Evolutionary conservation across 92 coral and sea anemone genomes (phyloP).

Genomic region (Palythoa grandis): DNA sequence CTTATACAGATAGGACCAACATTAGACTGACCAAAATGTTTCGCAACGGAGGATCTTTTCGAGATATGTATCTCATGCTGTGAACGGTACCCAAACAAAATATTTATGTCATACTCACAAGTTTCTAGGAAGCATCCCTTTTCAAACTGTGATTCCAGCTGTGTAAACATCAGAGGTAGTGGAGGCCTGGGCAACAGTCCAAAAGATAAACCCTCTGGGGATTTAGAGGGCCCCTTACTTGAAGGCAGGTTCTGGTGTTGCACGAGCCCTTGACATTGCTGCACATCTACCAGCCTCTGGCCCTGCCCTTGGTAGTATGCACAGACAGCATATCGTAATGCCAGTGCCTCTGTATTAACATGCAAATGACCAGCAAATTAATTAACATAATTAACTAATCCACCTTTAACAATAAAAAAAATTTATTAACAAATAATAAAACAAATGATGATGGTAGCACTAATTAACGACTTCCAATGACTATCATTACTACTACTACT

Average conservation of each 20-base stretch:
- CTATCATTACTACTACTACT: background rate
- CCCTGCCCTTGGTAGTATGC: background rate
- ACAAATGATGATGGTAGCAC: too few species aligned
- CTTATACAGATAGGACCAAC: too few species aligned
- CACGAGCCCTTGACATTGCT: background rate
- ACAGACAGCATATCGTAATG: slow-evolving; percentile 8
- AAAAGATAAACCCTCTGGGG: background rate
- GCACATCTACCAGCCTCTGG: background rate
- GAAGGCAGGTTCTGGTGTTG: background rate
- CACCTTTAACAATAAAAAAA: too few species aligned
- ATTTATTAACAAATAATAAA: background rate
- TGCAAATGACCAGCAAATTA: background rate
- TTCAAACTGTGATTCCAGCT: background rate
- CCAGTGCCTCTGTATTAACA: background rate
- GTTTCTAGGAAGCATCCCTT: too few species aligned
- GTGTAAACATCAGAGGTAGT: background rate
- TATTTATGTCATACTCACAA: background rate
- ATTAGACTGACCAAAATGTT: too few species aligned
- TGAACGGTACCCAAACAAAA: background rate
- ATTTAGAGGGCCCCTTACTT: background rate
- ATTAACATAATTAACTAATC: background rate
- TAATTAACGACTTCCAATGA: background rate
- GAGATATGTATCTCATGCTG: too few species aligned
- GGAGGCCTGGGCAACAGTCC: background rate
- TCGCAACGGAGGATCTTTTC: too few species aligned